phyloP scores from a whole-genome alignment of 2,113 vertebrate genomes.

The Dasypus novemcinctus region DNA sequence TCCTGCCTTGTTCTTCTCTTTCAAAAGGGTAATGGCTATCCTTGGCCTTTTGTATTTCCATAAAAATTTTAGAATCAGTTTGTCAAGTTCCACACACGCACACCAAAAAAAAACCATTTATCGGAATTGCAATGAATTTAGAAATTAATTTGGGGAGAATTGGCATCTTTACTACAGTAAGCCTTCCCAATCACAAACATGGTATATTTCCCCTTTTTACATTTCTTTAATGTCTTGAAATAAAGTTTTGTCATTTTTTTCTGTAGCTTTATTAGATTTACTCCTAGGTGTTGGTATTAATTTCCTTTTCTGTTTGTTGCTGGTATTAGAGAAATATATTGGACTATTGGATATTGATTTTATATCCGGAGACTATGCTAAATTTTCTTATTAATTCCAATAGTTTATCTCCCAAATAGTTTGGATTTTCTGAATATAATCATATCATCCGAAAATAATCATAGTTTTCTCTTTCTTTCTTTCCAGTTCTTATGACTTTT shows the following conservation, averaged over 20 bases:
- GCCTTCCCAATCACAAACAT: no score
- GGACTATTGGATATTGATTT: not conserved
- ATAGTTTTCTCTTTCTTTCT: not conserved
- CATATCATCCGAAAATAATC: constrained; percentile 5
- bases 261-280: constrained; percentile 45
- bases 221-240: constrained; percentile 31
- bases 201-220: not conserved
- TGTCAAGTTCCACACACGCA: constrained; percentile 24
- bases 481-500: not conserved
- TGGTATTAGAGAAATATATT: constrained; percentile 36
- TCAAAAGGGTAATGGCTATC: constrained; percentile 18
- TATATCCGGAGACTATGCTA: not conserved
- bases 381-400: constrained; percentile 41
- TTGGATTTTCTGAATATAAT: constrained; percentile 41
- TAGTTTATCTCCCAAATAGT: constrained; percentile 2
- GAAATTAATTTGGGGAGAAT: constrained; percentile 41
- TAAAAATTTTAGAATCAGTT: constrained; percentile 41
- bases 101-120: not conserved
- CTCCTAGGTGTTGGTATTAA: constrained; percentile 21
- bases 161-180: not conserved
- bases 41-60: constrained; percentile 34
- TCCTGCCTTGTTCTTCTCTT: not conserved
- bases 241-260: constrained; percentile 7
- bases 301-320: constrained; percentile 43
- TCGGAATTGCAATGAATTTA: constrained; percentile 20